Evolutionary conservation across 2,888 invertebrate genomes (phyloP).

Genomic region (Mythimna albipuncta): DNA sequence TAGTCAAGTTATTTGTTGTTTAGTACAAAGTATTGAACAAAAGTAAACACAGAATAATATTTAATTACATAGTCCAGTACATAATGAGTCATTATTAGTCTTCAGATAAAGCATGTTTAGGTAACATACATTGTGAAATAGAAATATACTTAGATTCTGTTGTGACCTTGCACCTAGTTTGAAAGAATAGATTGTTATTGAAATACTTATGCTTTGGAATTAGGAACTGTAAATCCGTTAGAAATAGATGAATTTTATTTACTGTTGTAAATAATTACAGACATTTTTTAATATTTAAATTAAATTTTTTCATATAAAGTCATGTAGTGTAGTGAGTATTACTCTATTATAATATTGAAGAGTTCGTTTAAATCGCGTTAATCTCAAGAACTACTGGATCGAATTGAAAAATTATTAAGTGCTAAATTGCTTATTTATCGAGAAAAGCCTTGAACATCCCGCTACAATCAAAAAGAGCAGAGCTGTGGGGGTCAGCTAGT

Average conservation of each 20-base stretch:
- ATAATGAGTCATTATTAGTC: conserved; percentile 13
- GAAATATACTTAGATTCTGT: conserved; percentile 24
- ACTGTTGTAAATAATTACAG: neutral
- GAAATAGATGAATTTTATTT: conserved; percentile 2
- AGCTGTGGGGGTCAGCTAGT: too few relatives aligned
- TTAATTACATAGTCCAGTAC: neutral
- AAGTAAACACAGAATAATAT: too few relatives aligned
- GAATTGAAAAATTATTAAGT: too few relatives aligned
- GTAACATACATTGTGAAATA: conserved; percentile 40
- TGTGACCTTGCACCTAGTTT: conserved; percentile 38
- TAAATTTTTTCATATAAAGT: neutral
- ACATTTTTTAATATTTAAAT: neutral
- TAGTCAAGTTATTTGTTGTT: too few relatives aligned
- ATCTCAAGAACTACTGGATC: too few relatives aligned
- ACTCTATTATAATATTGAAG: neutral
- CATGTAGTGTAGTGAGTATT: neutral
- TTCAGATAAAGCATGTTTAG: conserved; percentile 26
- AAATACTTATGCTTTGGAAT: conserved; percentile 21
- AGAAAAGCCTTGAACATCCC: too few relatives aligned
- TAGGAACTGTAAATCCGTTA: neutral
- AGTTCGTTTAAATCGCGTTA: too few relatives aligned
- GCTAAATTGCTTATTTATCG: too few relatives aligned
- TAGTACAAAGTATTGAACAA: too few relatives aligned
- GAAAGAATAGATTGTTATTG: neutral
- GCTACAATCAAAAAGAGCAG: too few relatives aligned